Evolutionary conservation across 35 echinoderm and acorn worm species (phyloP).

Genomic region (Stichopus chloronotus): DNA sequence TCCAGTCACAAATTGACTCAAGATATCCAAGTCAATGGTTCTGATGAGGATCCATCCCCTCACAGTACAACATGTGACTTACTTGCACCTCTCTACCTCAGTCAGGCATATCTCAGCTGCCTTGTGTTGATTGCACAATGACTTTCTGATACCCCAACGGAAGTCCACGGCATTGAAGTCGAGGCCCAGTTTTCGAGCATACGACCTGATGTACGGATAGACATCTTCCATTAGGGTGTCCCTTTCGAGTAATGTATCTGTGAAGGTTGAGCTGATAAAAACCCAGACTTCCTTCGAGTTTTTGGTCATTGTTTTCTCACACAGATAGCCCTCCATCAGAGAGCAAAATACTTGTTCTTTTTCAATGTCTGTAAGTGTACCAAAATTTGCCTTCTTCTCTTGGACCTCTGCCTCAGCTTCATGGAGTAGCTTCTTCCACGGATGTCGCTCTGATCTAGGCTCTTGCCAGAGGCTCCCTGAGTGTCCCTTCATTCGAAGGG

Average conservation of each 20-base stretch:
- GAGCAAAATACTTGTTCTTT: conserved; percentile 39
- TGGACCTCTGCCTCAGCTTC: conserved; percentile 68
- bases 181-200: conserved; percentile 75
- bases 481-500: conserved; percentile 59
- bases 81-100: conserved; percentile 96
- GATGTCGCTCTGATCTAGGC: conserved; percentile 66
- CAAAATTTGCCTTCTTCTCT: conserved; percentile 21
- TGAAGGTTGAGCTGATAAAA: conserved; percentile 97
- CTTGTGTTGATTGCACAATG: conserved; percentile 71
- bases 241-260: conserved; percentile 82
- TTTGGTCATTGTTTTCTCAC: conserved; percentile 46
- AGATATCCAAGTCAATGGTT: too few relatives aligned
- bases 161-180: conserved; percentile 90
- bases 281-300: conserved; percentile 80
- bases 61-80: background rate
- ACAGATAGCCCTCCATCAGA: conserved; percentile 66
- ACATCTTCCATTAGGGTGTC: conserved; percentile 88
- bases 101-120: conserved; percentile 80
- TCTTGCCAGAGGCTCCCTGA: conserved; percentile 55
- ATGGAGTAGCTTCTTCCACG: conserved; percentile 79
- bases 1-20: too few relatives aligned
- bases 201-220: conserved; percentile 80
- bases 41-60: too few relatives aligned
- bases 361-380: conserved; percentile 34
- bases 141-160: conserved; percentile 84